These are phyloP conservation scores for Acanthopagrus latus DNA, from an alignment of 2,797 vertebrate species.

Conservation along the genomic window DNA sequence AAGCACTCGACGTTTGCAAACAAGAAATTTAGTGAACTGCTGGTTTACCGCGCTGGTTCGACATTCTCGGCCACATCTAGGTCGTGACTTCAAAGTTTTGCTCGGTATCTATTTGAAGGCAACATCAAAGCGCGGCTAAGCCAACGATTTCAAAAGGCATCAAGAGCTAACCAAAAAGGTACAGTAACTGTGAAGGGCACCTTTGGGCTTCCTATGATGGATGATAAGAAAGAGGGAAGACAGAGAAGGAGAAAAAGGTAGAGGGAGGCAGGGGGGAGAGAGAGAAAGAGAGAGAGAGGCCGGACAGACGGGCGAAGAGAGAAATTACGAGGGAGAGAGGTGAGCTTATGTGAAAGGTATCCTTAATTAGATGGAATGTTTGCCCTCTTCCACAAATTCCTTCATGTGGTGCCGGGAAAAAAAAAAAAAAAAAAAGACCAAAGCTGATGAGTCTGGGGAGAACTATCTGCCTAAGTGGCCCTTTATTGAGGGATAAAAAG, in stretches of 20 bases:
- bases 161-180: slow-evolving; percentile 72
- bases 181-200: slow-evolving; percentile 79
- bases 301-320: slow-evolving; percentile 47
- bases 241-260: slow-evolving; percentile 33
- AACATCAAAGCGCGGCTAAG: slow-evolving; percentile 80
- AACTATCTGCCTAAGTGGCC: slow-evolving; percentile 84
- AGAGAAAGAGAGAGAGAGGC: not conserved
- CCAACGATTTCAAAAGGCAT: slow-evolving; percentile 77
- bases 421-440: slow-evolving; percentile 56
- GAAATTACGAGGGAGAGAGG: slow-evolving; percentile 62
- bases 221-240: slow-evolving; percentile 74
- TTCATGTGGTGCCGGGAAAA: slow-evolving; percentile 75
- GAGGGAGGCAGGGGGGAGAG: slow-evolving; percentile 3
- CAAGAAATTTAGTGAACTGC: slow-evolving; percentile 15
- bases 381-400: slow-evolving; percentile 78
- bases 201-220: slow-evolving; percentile 78
- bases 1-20: slow-evolving; percentile 12
- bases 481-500: slow-evolving; percentile 86
- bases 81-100: slow-evolving; percentile 74
- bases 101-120: slow-evolving; percentile 72
- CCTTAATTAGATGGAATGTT: slow-evolving; percentile 82
- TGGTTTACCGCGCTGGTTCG: slow-evolving; percentile 47
- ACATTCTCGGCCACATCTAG: slow-evolving; percentile 66
- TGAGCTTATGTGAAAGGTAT: slow-evolving; percentile 74
- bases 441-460: slow-evolving; percentile 80